A percentile compares a stretch with the other conserved stretches of the same genome.
These are phyloP conservation scores for Chironomus striatipennis DNA, from an alignment of 1,140 invertebrate species.

Conservation along the genomic window DNA sequence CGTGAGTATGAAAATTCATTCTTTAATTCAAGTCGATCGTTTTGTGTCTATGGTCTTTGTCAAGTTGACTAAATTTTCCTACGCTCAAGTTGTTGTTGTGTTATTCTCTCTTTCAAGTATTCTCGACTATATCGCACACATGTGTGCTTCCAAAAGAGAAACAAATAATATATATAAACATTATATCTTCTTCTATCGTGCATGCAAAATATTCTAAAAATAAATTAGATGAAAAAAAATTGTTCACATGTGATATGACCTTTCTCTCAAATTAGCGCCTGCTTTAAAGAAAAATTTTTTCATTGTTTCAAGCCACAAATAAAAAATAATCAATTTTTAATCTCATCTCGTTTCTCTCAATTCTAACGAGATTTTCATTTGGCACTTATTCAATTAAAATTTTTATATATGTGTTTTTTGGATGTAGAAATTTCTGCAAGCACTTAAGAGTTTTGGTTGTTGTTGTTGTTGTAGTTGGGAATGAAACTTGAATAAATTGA, in stretches of 20 bases:
- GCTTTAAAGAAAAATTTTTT: background rate
- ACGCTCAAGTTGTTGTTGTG: background rate
- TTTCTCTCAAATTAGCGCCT: constrained; percentile 2
- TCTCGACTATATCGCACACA: no score
- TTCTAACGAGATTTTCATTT: background rate
- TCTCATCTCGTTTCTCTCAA: background rate
- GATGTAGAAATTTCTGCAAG: background rate
- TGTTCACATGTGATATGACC: background rate
- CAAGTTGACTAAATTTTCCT: background rate
- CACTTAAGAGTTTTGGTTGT: no score
- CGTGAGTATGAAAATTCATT: background rate
- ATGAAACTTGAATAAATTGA: no score
- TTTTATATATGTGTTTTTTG: background rate
- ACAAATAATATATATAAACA: no score
- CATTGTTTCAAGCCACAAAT: background rate
- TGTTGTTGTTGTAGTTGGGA: no score
- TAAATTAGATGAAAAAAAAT: background rate
- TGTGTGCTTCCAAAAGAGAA: no score
- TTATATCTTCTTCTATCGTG: background rate
- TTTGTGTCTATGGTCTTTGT: background rate
- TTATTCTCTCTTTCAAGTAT: background rate
- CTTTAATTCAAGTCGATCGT: background rate
- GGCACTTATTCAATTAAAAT: constrained; percentile 5
- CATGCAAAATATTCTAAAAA: background rate
- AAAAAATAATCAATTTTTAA: no score